These are phyloP conservation scores for Malthinus flaveolus DNA, from an alignment of 2,888 invertebrate genomes.

Conservation along the genomic window DNA sequence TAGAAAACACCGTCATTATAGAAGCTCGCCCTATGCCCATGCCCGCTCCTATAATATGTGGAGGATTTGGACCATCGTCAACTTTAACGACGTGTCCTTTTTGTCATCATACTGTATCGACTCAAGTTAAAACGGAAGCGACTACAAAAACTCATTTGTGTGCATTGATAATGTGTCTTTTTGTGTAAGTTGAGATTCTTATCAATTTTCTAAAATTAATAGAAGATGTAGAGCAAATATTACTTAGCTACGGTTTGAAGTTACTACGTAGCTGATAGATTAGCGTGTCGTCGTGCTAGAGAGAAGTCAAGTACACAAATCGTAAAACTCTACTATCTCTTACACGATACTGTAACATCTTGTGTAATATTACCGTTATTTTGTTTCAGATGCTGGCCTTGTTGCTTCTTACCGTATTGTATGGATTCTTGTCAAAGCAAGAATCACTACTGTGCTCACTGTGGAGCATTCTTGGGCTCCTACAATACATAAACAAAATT, in stretches of 20 bases:
- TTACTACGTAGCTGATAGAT: no score
- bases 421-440: slow-evolving; percentile 53
- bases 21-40: not conserved
- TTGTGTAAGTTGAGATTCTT: slow-evolving; percentile 49
- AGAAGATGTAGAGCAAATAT: no score
- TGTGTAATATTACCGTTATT: not conserved
- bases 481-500: not conserved
- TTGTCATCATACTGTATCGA: slow-evolving; percentile 53
- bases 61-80: slow-evolving; percentile 49
- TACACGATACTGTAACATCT: no score
- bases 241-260: no score
- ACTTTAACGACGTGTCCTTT: slow-evolving; percentile 53
- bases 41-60: not conserved
- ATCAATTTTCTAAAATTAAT: no score
- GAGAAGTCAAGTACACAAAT: no score
- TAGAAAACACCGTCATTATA: slow-evolving; percentile 14
- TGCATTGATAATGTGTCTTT: slow-evolving; percentile 53
- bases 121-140: slow-evolving; percentile 51
- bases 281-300: no score
- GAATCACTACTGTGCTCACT: slow-evolving; percentile 54
- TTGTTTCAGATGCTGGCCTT: slow-evolving; percentile 53
- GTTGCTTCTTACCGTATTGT: slow-evolving; percentile 56
- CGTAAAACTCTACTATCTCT: no score
- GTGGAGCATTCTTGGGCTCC: slow-evolving; percentile 16
- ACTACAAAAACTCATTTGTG: slow-evolving; percentile 57